Base-by-base conservation (phyloP, 1,140 invertebrate species). In the Temnothorax longispinosus region DNA sequence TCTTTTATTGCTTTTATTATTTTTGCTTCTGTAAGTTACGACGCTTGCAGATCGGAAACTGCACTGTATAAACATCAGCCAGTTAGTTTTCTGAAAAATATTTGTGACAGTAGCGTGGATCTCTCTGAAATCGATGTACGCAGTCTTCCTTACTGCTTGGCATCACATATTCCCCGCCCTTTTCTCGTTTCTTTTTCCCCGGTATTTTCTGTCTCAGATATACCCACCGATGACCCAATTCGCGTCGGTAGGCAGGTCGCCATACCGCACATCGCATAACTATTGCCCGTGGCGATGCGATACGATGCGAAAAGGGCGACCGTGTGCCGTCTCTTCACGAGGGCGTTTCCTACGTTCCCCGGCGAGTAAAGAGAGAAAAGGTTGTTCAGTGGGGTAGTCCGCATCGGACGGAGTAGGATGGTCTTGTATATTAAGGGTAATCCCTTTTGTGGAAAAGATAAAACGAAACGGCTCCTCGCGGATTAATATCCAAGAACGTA, bases 161-260 rank as follows among this genome's bases (percentile, higher is more conserved):
- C 52, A 15, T 52, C 84, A 13, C 84, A 15, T 47, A 52, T 76
- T 71, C 69, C 44, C 21, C 82, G 21, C 32, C 41, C 27, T 75
- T 44, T 56, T 87, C 62, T 90, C 86, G 52, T 90, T 86, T 72
- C 75, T 82, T 80, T 67, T 44, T 41, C 44, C 65, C 21, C 62
- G 62, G 21, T 87, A 74, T 90, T 90, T 90, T 80, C 86, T 87
- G 58, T 77, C 86, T 35, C 64, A 41, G 32, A 82, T 54, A 41
- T 58, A 74, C 32, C 10, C 35, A 11, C n/a, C 47, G 86, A 86
- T 90, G 89, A 90, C 89, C 89, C 75, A 90, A 90, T 90, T 90
- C 89, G 38, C 74, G 50, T 62, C 62, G 75, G 77, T 85, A 84
- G 87, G 77, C 87, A 85, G 72, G 67, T 35, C 65, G 88, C 87